Evolutionary conservation across 2,113 vertebrate genomes (phyloP), one percentile per base, ranked within the genome.

Genomic region (Beaufortia kweichowensis): DNA sequence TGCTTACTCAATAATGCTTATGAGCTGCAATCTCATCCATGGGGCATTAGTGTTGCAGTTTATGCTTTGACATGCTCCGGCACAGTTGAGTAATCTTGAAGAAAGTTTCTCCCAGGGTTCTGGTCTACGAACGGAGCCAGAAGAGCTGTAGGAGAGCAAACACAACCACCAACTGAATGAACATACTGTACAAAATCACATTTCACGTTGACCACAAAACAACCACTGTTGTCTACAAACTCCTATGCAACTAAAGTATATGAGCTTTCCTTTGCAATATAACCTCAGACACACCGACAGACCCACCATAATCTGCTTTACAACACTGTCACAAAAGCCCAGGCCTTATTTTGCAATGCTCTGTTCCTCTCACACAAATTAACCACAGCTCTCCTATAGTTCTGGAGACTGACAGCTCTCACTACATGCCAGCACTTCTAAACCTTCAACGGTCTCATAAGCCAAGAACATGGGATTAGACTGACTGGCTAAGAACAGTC

Each of bases 301-400:
- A 80, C 57, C 67, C 56, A 50, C 57, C 56, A 65, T 41, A 23
- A 73, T 63, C 23, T 0, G 56, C 79, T 35, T 79, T 80, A 60
- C 83, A 68, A 77, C 46, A 64, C 78, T 53, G 17, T 11, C 56
- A 79, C 77, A 82, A 82, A 81, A 70, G 74, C 60, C 78, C 65
- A 31, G 69, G 64, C 50, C 81, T 82, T 67, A 39, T 79, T 86
- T 76, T 80, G 79, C 77, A 81, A 84, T 84, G 84, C 90, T 88
- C 85, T 43, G 70, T 73, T 79, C 66, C 69, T 53, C 87, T 86
- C 84, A 85, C 83, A 84, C 87, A 89, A 89, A 91, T 90, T 81
- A 88, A 90, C 85, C 87, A 86, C 88, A 90, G 89, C 86, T 89
- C 88, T 89, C 86, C 86, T 81, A 83, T 85, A 86, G 88, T 87